phyloP scores from a whole-genome alignment of 2,888 invertebrate genomes.

The Strigamia crassipes region DNA sequence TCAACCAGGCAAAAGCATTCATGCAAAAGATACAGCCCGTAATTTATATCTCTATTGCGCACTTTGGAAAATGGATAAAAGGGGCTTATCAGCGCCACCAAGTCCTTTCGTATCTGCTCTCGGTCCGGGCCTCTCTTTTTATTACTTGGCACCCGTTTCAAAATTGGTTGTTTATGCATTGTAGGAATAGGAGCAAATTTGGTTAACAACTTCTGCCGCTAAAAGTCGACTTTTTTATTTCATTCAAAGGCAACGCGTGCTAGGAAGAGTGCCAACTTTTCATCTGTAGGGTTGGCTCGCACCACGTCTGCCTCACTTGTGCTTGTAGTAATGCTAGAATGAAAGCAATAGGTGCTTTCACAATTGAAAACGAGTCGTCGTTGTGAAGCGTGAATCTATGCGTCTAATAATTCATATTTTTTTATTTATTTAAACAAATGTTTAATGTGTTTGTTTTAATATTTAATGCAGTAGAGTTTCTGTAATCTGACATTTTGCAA shows the following conservation, averaged over 20 bases:
- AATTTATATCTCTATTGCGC: conserved; percentile 30
- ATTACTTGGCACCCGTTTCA: conserved; percentile 20
- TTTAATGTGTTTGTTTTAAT: too few species aligned
- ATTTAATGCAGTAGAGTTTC: too few species aligned
- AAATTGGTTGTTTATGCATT: conserved; percentile 30
- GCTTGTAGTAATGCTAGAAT: too few species aligned
- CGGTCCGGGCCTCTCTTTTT: conserved; percentile 18
- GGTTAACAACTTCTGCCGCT: conserved; percentile 6
- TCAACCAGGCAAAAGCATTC: conserved; percentile 18
- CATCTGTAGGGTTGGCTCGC: too few species aligned
- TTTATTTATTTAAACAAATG: too few species aligned
- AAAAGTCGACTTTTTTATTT: conserved; percentile 10
- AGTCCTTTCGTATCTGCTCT: conserved; percentile 15
- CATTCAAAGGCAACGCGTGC: not conserved
- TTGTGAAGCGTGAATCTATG: too few species aligned
- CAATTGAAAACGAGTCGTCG: too few species aligned
- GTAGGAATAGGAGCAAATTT: conserved; percentile 16
- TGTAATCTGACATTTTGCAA: too few species aligned
- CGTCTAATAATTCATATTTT: not conserved
- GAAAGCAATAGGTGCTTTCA: too few species aligned
- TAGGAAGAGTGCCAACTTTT: not conserved
- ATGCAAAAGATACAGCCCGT: conserved; percentile 23
- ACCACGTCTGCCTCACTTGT: too few species aligned
- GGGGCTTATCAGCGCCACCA: conserved; percentile 17
- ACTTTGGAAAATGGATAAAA: conserved; percentile 29